Conservation (phyloP, 2,113 vertebrate species). For the Philantomba maxwellii region DNA sequence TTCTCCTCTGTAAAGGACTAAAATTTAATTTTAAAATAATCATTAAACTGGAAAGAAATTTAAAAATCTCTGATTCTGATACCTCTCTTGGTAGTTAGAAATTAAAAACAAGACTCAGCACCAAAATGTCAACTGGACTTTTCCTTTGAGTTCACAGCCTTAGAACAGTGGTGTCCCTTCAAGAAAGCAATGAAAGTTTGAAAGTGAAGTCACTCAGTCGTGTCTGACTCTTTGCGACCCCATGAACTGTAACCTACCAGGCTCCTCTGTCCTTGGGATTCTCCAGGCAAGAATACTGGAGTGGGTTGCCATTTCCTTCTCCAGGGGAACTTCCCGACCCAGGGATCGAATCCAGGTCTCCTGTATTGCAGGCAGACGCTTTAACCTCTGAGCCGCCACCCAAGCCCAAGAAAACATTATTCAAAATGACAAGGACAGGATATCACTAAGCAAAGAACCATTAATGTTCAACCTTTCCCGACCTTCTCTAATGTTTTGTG, state of each 20-base stretch:
- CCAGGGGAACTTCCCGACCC: no score
- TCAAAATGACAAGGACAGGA: not conserved
- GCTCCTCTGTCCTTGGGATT: no score
- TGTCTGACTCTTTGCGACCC: rapidly evolving
- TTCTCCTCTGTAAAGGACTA: not conserved
- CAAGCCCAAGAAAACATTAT: not conserved
- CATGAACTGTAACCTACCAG: no score
- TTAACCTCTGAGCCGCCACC: no score
- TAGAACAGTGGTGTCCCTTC: not conserved
- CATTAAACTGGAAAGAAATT: not conserved
- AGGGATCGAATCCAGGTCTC: no score
- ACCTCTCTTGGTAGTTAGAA: not conserved
- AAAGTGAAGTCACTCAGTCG: no score
- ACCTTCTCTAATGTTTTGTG: not conserved
- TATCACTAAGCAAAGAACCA: not conserved
- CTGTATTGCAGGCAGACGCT: no score
- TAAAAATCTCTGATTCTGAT: not conserved
- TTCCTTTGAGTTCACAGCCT: not conserved
- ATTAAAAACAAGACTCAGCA: constrained; percentile 28
- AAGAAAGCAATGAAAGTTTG: not conserved
- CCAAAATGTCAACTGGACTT: not conserved
- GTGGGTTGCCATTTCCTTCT: no score
- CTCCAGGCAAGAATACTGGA: no score
- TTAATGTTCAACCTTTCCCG: rapidly evolving
- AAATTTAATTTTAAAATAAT: not conserved